Evolutionary conservation across 2,888 invertebrate species (phyloP), one percentile per base, ranked within the genome.

Genomic region (Blastobasis adustella): DNA sequence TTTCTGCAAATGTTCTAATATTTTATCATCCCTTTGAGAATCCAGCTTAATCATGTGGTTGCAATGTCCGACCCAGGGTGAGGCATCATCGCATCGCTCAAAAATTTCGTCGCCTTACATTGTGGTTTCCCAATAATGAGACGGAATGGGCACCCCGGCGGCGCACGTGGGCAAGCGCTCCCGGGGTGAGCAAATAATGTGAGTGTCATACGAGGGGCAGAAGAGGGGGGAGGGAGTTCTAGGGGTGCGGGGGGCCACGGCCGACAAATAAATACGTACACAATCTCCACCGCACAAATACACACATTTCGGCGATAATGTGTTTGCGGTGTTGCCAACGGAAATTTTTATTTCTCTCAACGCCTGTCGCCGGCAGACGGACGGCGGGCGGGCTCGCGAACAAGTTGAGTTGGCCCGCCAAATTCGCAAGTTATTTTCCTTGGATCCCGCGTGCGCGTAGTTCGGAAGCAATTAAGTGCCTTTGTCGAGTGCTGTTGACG

Each of bases 221-320:
- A 23, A 23, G 23, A 54, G 55, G 54, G n/a, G 50, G 37, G 53
- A 53, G 58, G 58, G 57, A 53, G 56, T 48, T 58, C 58, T 55
- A 54, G 52, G 56, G 59, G 52, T 57, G 63, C 64, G 66, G 66
- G 58, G 56, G 67, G 61, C 58, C n/a, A 54, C 62, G 72, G 79
- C 23, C 3, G 23, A 23, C 23, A 81, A 84, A 82, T 84, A 84
- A 84, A 85, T 81, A 84, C 76, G 77, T 76, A 79, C 76, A 79
- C 77, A 81, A 79, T 79, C 79, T 78, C 73, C 63, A 69, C 74
- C 75, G 62, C 76, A 76, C 77, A 81, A 81, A 79, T 76, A 82
- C 72, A 76, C 73, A 75, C 79, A 76, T 79, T 77, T 68, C 70
- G 68, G 65, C 69, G 72, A 69, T 82, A 83, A 85, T 83, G 84